These are phyloP conservation scores for Sycophila sp. DNA, from an alignment of 1,140 invertebrate species.

Conservation along the genomic window DNA sequence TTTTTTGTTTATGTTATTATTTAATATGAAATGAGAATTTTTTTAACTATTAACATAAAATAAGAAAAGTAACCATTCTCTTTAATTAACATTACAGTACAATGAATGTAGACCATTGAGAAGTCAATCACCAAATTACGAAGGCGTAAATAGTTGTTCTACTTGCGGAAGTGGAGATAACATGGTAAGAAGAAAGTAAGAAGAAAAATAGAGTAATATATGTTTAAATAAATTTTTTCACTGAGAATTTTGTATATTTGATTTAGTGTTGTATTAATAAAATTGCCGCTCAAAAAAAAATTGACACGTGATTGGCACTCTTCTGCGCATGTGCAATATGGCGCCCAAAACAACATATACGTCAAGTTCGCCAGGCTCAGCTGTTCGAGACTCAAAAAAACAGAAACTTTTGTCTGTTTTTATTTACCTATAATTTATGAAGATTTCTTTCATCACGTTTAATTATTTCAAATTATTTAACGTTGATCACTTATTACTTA, in stretches of 20 bases:
- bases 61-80: too few relatives aligned
- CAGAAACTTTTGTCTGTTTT: background rate
- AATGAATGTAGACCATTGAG: constrained; percentile 41
- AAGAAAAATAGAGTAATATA: too few relatives aligned
- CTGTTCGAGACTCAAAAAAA: background rate
- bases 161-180: too few relatives aligned
- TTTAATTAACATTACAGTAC: constrained; percentile 42
- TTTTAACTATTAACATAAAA: background rate
- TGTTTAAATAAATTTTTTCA: too few relatives aligned
- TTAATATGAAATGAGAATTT: background rate
- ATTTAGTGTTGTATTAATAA: too few relatives aligned
- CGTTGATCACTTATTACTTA: background rate
- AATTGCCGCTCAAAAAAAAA: too few relatives aligned
- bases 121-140: constrained; percentile 35
- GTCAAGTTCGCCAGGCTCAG: background rate
- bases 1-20: background rate
- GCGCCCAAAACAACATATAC: background rate
- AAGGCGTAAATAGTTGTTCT: constrained; percentile 12
- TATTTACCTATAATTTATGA: background rate
- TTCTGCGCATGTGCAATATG: background rate
- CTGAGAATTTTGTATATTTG: too few relatives aligned
- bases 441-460: background rate
- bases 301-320: background rate
- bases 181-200: too few relatives aligned
- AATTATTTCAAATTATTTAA: too few relatives aligned